These are phyloP conservation scores for Drepana falcataria DNA, from an alignment of 2,888 invertebrate genomes.

Conservation along the genomic window DNA sequence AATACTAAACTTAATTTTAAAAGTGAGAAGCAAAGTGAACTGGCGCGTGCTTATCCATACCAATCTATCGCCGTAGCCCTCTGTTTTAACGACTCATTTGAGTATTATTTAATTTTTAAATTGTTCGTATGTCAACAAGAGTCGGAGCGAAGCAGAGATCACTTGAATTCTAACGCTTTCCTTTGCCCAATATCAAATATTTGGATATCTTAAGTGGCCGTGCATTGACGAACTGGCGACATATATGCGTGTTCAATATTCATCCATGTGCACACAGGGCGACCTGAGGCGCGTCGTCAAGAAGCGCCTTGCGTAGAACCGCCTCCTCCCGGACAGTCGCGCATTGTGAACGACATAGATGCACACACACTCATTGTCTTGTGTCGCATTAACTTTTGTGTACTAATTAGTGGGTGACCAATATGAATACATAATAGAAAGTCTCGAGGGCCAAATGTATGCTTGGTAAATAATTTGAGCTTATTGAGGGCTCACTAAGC, in stretches of 20 bases:
- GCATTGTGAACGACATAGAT: slow-evolving; percentile 48
- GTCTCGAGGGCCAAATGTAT: slow-evolving; percentile 70
- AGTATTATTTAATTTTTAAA: slow-evolving; percentile 74
- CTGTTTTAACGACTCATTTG: slow-evolving; percentile 68
- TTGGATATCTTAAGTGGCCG: slow-evolving; percentile 76
- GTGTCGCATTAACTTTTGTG: slow-evolving; percentile 69
- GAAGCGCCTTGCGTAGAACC: slow-evolving; percentile 41
- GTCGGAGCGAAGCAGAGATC: slow-evolving; percentile 65
- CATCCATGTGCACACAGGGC: slow-evolving; percentile 52
- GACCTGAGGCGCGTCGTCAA: slow-evolving; percentile 39
- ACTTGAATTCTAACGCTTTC: slow-evolving; percentile 79
- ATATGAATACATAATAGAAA: slow-evolving; percentile 76
- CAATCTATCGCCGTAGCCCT: slow-evolving; percentile 43
- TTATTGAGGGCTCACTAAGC: slow-evolving; percentile 63
- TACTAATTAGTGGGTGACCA: slow-evolving; percentile 77
- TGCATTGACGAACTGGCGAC: slow-evolving; percentile 70
- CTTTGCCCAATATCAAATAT: slow-evolving; percentile 75
- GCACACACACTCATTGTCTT: slow-evolving; percentile 60
- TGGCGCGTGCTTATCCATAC: slow-evolving; percentile 29
- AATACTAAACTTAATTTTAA: too few relatives aligned
- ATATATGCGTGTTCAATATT: slow-evolving; percentile 68
- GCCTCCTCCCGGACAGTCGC: slow-evolving; percentile 23
- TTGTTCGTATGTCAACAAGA: slow-evolving; percentile 72
- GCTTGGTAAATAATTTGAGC: slow-evolving; percentile 67
- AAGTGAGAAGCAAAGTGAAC: slow-evolving; percentile 7